These are phyloP conservation scores for Aleadryas rufinucha DNA, from an alignment of 2,113 vertebrate species.

Conservation along the genomic window DNA sequence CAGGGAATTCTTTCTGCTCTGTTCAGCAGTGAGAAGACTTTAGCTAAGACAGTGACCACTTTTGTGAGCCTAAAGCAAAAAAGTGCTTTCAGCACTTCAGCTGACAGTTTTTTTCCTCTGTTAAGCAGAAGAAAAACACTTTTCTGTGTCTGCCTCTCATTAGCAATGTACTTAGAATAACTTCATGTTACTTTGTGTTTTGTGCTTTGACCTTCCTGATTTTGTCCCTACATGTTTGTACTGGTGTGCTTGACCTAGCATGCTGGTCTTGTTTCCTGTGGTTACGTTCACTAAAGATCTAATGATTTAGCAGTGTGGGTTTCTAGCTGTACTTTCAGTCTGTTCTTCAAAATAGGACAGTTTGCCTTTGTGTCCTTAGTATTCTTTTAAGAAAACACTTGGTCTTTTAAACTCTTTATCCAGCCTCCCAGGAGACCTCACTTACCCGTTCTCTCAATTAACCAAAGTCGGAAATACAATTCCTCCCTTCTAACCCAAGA, in stretches of 20 bases:
- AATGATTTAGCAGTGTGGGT: slow-evolving; percentile 10
- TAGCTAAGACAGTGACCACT: background rate
- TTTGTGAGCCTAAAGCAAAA: background rate
- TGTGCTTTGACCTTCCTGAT: slow-evolving; percentile 34
- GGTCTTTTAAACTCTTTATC: background rate
- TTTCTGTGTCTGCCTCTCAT: background rate
- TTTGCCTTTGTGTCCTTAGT: slow-evolving; percentile 23
- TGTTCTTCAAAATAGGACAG: slow-evolving; percentile 53
- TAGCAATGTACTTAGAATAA: slow-evolving; percentile 27
- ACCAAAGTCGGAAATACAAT: background rate
- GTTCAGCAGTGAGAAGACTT: background rate
- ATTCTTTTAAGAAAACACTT: slow-evolving; percentile 13
- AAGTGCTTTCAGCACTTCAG: background rate
- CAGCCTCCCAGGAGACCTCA: background rate
- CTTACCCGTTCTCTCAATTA: slow-evolving; percentile 14
- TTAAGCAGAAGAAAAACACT: background rate
- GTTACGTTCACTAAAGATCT: background rate
- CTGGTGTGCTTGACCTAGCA: background rate
- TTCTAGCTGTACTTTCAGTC: slow-evolving; percentile 33
- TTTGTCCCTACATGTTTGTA: slow-evolving; percentile 41
- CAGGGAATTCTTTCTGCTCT: background rate
- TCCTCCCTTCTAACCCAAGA: slow-evolving; percentile 18
- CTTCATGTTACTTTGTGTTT: slow-evolving; percentile 40
- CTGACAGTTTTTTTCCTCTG: background rate
- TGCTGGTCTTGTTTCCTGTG: slow-evolving; percentile 25